Evolutionary conservation across 2,888 invertebrate species (phyloP), one percentile per base, ranked within the genome.

Genomic region (Nomada fabriciana): DNA sequence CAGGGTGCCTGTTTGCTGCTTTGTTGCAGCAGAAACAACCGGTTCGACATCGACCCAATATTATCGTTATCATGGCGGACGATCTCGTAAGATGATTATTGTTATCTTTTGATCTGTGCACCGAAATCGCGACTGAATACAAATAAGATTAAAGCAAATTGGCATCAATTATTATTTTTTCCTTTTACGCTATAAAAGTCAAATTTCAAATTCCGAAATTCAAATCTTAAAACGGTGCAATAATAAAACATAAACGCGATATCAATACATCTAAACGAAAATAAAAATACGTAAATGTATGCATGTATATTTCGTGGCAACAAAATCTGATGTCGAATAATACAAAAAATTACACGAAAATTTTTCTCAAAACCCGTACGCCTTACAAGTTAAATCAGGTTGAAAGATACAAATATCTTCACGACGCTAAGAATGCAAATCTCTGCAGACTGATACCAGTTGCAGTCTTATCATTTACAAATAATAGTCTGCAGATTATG

Each of bases 31-130:
- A 42, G 7, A 13, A 18, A 9, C 20, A 18, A 43, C 11, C 13
- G 23, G 52, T 2, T 0, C 13, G 13, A 20, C 64, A 77, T 4
- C 76, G 50, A 20, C 95, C 95, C 5, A 93, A 95, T 82, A 95
- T 95, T 69, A 89, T 95, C 53, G 93, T 95, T 63, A 95, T 95
- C 61, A 90, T 95, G 10, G 88, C 82, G 4, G 88, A 88, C 42
- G 88, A 88, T 42, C 65, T 88, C 13, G 88, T 88, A 82, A 83
- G 83, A 20, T 2, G 36, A 18, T 20, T 36, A 13, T 29, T 53
- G 4, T 11, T 20, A 20, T 53, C 9, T 18, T 13, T 65, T 23
- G 15, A 3, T 50, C 18, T 50, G 36, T 5, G 7, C 36, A 36
- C 47, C 15, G 47, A 47, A 25, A 15, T 72, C 72, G 23, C 25